These are phyloP conservation scores for Drosophila anomelani DNA, from an alignment of 2,888 invertebrate species.

Conservation along the genomic window DNA sequence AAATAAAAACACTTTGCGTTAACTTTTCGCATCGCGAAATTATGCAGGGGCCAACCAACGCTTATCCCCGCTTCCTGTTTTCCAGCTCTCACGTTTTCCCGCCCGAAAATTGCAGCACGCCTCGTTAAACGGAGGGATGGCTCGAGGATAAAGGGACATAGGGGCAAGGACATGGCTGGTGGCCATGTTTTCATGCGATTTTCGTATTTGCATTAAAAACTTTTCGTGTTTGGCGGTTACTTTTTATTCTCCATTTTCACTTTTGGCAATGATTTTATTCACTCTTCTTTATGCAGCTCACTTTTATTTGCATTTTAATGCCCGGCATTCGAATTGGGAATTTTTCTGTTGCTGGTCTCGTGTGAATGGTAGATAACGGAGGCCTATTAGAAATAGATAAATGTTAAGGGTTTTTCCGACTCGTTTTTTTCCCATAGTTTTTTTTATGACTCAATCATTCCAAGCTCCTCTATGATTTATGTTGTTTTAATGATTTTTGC, in stretches of 20 bases:
- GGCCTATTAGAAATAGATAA: conserved; percentile 19
- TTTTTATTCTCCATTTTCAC: conserved; percentile 44
- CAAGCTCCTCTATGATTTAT: conserved; percentile 13
- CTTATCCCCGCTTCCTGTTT: conserved; percentile 37
- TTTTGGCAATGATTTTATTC: conserved; percentile 54
- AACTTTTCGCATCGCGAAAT: conserved; percentile 67
- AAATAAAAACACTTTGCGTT: conserved; percentile 63
- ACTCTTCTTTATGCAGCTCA: conserved; percentile 11
- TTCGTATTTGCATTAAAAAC: conserved; percentile 76
- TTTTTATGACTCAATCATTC: conserved; percentile 9
- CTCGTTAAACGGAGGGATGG: conserved; percentile 47
- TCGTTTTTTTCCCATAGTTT: not conserved
- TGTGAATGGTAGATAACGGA: conserved; percentile 24
- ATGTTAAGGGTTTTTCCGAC: not conserved
- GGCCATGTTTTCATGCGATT: conserved; percentile 67
- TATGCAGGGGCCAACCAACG: conserved; percentile 55
- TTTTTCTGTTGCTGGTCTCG: conserved; percentile 7
- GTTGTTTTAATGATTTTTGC: conserved; percentile 20
- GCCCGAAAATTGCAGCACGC: conserved; percentile 55
- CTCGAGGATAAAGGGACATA: not conserved
- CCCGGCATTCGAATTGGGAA: conserved; percentile 17
- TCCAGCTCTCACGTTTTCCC: conserved; percentile 23
- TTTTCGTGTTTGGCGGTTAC: conserved; percentile 58
- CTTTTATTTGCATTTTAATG: conserved; percentile 67
- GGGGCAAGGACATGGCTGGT: conserved; percentile 10